phyloP scores from a whole-genome alignment of 2,888 invertebrate species.

The Plagiodera versicolora region DNA sequence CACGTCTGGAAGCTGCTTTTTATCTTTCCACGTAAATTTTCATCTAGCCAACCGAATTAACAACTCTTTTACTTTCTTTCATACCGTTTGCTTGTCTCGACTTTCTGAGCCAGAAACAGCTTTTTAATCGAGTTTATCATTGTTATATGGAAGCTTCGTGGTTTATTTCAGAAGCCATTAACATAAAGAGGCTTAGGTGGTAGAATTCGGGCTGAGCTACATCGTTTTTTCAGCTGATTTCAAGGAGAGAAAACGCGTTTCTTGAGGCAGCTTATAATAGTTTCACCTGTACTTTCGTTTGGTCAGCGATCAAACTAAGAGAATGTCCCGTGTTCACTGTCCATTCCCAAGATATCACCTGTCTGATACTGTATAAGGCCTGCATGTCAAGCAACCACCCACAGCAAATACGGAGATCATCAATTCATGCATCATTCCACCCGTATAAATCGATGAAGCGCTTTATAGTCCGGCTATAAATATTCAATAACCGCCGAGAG shows the following conservation, averaged over 20 bases:
- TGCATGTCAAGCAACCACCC: no score
- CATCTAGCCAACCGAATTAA: constrained; percentile 36
- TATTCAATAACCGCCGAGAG: neutral
- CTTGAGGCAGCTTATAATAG: no score
- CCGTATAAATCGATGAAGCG: neutral
- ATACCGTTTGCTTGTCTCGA: constrained; percentile 8
- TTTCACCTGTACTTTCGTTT: no score
- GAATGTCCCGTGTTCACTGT: no score
- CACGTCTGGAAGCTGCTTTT: constrained; percentile 31
- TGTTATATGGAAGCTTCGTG: constrained; percentile 32
- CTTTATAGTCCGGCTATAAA: neutral
- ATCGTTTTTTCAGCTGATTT: no score
- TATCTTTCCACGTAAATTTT: constrained; percentile 38
- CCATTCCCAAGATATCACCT: no score
- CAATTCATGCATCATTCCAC: neutral
- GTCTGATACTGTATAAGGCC: no score
- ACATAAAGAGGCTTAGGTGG: constrained; percentile 22
- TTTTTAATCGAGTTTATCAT: constrained; percentile 37
- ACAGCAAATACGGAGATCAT: no score
- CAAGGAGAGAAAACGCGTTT: no score
- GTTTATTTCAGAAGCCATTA: constrained; percentile 35
- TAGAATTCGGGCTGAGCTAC: no score
- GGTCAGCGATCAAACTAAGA: no score
- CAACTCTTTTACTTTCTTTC: constrained; percentile 28
- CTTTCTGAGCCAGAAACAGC: constrained; percentile 18